Evolutionary conservation across 2,797 vertebrate genomes (phyloP), one percentile per base, ranked within the genome.

Genomic region (Spea hammondii): DNA sequence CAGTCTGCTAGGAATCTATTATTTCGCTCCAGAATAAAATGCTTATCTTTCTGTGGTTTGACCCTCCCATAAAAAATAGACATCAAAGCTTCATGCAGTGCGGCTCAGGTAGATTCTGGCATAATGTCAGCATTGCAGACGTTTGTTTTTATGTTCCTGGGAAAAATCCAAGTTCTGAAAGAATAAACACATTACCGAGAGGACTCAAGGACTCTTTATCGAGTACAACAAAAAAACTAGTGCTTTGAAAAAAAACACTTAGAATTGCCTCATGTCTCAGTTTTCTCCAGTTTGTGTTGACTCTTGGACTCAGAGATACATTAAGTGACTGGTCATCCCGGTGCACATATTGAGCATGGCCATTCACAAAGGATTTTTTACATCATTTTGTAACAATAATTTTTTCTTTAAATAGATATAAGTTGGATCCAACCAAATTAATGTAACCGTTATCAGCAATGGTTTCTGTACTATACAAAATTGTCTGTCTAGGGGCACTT

Each of bases 91-190:
- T 64, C n/a, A 11, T 72, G 70, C 65, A 72, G 46, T 8, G 9
- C 51, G 76, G 48, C 74, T 85, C 54, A 79, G 72, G 8, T 77
- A 53, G 71, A 65, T 75, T 82, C 82, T 83, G 78, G 74, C 71
- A 83, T 72, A 66, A 62, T 77, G 73, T 80, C 72, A 75, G 2
- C 67, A 10, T 48, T 74, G 74, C 55, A 53, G 73, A 78, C 79
- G 82, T 72, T 84, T 81, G 70, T 70, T 68, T 82, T 45, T 77
- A 46, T 45, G 72, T 10, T 70, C 74, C 81, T 81, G 48, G 65
- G 83, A 77, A 46, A 83, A 47, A 82, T 83, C 83, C 83, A 83
- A 47, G 77, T 77, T 72, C 79, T 84, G 57, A 64, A 13, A 78
- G 64, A 70, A 49, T 83, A 57, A 73, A 55, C 17, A 57, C 45